Conservation (phyloP, 64 coral and sea anemone species). For the Actinia tenebrosa region DNA sequence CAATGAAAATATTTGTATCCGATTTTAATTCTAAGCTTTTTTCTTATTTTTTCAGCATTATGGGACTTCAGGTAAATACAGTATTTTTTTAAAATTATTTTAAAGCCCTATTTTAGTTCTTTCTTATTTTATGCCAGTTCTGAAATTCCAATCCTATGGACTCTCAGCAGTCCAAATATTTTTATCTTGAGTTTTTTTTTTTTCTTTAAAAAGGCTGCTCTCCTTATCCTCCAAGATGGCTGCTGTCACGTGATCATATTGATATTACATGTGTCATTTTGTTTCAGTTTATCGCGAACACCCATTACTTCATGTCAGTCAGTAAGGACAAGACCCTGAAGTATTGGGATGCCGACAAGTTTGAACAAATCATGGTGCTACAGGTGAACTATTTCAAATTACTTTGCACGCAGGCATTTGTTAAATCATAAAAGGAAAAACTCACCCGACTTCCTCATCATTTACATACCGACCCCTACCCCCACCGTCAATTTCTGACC, state of each 20-base stretch:
- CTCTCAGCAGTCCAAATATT: too few relatives aligned
- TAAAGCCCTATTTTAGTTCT: neutral
- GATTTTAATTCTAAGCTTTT: neutral
- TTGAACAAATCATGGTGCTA: constrained; percentile 86
- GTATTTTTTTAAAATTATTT: neutral
- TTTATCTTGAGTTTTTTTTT: too few relatives aligned
- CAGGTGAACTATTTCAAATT: constrained; percentile 36
- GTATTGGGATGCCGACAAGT: constrained; percentile 98
- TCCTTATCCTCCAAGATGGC: too few relatives aligned
- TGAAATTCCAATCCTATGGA: too few relatives aligned
- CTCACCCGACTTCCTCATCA: too few relatives aligned
- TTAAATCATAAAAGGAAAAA: too few relatives aligned
- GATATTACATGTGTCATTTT: neutral
- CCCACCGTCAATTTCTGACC: too few relatives aligned
- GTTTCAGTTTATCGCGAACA: constrained; percentile 89
- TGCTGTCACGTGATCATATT: neutral
- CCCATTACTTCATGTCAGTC: constrained; percentile 92
- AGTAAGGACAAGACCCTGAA: constrained; percentile 96
- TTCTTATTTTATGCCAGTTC: too few relatives aligned
- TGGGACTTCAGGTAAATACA: constrained; percentile 53
- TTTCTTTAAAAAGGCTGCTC: too few relatives aligned
- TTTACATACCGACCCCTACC: neutral
- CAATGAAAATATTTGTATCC: neutral
- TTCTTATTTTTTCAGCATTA: constrained; percentile 44
- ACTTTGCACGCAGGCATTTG: too few relatives aligned